phyloP scores from a whole-genome alignment of 2,888 invertebrate species.

The Hofmannophila pseudospretella region DNA sequence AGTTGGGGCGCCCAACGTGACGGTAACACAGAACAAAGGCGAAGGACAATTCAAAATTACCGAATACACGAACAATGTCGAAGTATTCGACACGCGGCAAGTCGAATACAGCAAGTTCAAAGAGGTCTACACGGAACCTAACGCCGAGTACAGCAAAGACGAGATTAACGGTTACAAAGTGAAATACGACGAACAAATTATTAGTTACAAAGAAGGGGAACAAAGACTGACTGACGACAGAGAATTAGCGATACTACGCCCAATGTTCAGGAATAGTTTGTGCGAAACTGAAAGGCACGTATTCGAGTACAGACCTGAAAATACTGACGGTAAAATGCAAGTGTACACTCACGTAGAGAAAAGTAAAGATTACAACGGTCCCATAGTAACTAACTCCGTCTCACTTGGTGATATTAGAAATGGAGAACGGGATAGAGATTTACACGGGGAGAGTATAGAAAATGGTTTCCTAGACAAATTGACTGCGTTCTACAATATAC shows the following conservation, averaged over 20 bases:
- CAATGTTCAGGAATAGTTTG: conserved; percentile 30
- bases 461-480: conserved; percentile 54
- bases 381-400: conserved; percentile 29
- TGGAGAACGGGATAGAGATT: conserved; percentile 35
- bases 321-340: conserved; percentile 59
- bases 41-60: conserved; percentile 35
- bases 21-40: conserved; percentile 31
- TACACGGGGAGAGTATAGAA: conserved; percentile 46
- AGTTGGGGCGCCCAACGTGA: conserved; percentile 50
- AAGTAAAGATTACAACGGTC: conserved; percentile 30
- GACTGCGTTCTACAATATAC: conserved; percentile 59
- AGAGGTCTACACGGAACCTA: conserved; percentile 33
- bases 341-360: conserved; percentile 57
- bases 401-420: conserved; percentile 40
- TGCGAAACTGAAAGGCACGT: conserved; percentile 24
- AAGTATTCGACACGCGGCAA: conserved; percentile 36
- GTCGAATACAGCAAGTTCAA: conserved; percentile 41
- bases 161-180: conserved; percentile 13
- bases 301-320: conserved; percentile 26
- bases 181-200: conserved; percentile 20
- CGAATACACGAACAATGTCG: conserved; percentile 32
- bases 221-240: conserved; percentile 26
- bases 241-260: conserved; percentile 40
- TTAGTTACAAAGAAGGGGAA: conserved; percentile 27
- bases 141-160: conserved; percentile 21